phyloP scores from a whole-genome alignment of 1,140 invertebrate genomes.

The Apis laboriosa region DNA sequence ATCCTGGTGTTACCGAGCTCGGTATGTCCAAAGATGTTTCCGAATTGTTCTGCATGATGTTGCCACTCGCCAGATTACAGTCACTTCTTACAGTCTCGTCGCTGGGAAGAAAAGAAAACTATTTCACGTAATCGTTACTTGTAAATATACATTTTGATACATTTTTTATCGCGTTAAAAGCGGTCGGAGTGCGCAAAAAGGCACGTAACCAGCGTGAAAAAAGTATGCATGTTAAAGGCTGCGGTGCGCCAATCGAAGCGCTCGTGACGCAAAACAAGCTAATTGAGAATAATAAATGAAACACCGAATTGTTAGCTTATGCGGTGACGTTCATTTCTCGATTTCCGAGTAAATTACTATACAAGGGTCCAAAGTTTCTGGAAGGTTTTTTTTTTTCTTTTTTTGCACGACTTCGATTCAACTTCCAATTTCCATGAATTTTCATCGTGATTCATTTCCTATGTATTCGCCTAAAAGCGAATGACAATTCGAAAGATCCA shows the following conservation, averaged over 20 bases:
- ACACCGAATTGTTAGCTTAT: background rate
- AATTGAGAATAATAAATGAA: background rate
- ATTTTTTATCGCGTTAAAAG: background rate
- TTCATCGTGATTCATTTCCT: no score
- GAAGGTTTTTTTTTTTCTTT: no score
- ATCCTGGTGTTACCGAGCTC: constrained; percentile 70
- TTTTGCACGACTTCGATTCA: no score
- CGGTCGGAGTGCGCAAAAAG: no score
- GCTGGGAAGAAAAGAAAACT: constrained; percentile 51
- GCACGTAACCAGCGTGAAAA: background rate
- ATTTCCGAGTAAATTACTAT: background rate
- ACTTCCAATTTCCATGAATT: no score
- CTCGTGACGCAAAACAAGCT: background rate
- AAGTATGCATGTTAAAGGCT: background rate
- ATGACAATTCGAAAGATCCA: no score
- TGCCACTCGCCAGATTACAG: constrained; percentile 54
- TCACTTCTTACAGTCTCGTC: constrained; percentile 63
- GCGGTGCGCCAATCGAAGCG: no score
- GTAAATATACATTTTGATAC: no score
- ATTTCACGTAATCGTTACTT: background rate
- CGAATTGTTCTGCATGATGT: constrained; percentile 67
- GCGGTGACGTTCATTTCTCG: background rate
- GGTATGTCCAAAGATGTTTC: constrained; percentile 66
- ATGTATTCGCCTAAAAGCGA: no score
- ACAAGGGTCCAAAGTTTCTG: constrained; percentile 3